These are phyloP conservation scores for Oryzias javanicus DNA, from an alignment of 2,113 vertebrate genomes.

Conservation along the genomic window DNA sequence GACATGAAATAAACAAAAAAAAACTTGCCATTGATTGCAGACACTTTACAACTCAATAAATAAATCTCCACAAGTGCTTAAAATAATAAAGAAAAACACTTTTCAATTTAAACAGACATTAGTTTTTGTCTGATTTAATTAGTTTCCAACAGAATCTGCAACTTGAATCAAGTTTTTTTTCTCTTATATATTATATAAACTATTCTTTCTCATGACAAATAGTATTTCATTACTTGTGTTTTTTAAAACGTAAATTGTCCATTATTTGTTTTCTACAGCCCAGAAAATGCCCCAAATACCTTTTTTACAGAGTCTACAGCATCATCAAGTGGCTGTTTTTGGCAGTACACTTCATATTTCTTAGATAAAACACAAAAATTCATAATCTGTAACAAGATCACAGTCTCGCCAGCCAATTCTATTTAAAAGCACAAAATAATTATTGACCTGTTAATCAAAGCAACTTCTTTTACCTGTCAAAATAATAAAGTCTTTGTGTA, in stretches of 20 bases:
- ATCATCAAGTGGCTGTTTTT: slow-evolving; percentile 27
- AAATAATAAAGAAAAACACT: too few relatives aligned
- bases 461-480: slow-evolving; percentile 27
- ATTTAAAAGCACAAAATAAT: slow-evolving; percentile 34
- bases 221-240: neutral
- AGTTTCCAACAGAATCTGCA: too few relatives aligned
- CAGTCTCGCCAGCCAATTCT: slow-evolving; percentile 41
- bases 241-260: neutral
- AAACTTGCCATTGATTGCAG: too few relatives aligned
- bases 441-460: slow-evolving; percentile 34
- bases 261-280: slow-evolving; percentile 2
- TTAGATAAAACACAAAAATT: slow-evolving; percentile 38
- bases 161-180: too few relatives aligned
- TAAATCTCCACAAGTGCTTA: too few relatives aligned
- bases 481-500: slow-evolving; percentile 32
- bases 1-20: too few relatives aligned
- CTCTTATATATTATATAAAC: too few relatives aligned
- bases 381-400: slow-evolving; percentile 45
- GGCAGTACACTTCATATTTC: slow-evolving; percentile 16
- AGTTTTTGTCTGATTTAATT: too few relatives aligned
- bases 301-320: neutral
- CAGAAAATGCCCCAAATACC: neutral
- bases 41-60: too few relatives aligned
- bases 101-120: too few relatives aligned
- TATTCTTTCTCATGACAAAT: too few relatives aligned